phyloP scores from a whole-genome alignment of 2,113 vertebrate species.

The Ictidomys tridecemlineatus region DNA sequence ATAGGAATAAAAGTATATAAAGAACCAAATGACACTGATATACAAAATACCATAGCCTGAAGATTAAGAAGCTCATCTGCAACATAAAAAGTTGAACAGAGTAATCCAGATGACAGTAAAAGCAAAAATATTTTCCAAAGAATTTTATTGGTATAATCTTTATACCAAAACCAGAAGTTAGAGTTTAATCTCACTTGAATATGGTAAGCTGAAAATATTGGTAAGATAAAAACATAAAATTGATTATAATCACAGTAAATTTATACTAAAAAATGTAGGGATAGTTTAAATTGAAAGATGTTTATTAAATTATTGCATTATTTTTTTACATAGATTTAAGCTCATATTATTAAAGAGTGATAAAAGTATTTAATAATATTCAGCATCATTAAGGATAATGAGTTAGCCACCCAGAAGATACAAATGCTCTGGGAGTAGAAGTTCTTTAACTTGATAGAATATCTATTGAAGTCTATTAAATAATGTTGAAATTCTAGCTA shows the following conservation, averaged over 20 bases:
- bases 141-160: neutral
- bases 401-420: neutral
- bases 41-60: neutral
- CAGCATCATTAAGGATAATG: neutral
- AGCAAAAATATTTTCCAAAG: neutral
- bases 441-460: neutral
- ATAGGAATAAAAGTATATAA: neutral
- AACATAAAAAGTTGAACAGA: neutral
- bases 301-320: neutral
- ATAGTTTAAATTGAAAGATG: neutral
- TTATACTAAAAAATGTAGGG: neutral
- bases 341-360: neutral
- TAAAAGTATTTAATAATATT: neutral
- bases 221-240: neutral
- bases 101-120: neutral
- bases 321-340: neutral
- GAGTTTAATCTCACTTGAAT: neutral
- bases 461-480: neutral
- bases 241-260: neutral
- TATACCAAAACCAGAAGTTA: neutral
- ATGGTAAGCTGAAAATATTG: neutral
- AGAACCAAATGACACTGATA: neutral
- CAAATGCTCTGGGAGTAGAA: neutral
- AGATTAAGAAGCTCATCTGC: neutral
- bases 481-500: neutral